Base-by-base conservation (phyloP, 2,888 invertebrate genomes). In the Amphipoea oculea region DNA sequence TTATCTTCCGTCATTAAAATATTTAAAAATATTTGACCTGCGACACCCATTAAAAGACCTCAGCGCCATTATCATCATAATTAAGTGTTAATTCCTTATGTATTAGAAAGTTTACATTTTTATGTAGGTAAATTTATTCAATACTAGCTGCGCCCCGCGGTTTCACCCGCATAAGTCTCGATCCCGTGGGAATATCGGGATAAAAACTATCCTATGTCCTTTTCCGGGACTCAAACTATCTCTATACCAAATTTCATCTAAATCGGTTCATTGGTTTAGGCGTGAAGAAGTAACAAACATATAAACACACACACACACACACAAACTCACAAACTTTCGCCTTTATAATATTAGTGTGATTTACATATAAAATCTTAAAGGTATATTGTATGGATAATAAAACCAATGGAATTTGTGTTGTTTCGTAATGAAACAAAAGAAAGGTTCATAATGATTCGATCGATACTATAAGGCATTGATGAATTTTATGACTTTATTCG, bases 81-180 rank as follows among this genome's bases (percentile, higher is more conserved):
- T 82, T 86, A 89, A 80, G 70, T 72, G 57, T 85, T 84, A 81
- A 85, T 82, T 81, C 72, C 62, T 82, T 83, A 84, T 79, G 74
- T 83, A 79, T 88, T 89, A 82, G 89, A 90, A 89, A 89, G 90
- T 83, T 70, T 54, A 73, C 78, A 89, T 89, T 89, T 79, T 83
- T 89, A 89, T 89, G 84, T 83, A 29, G 29, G 29, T 29, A 73
- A 89, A 89, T 88, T 29, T 2, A 62, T 63, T 29, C 1, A 62
- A 65, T 29, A 86, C n/a, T n/a, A n/a, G n/a, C n/a, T n/a, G n/a
- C n/a, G n/a, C n/a, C n/a, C n/a, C n/a, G n/a, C n/a, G n/a, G n/a
- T n/a, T n/a, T n/a, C n/a, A n/a, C n/a, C n/a, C n/a, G n/a, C n/a
- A n/a, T n/a, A n/a, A n/a, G n/a, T n/a, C n/a, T n/a, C n/a, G n/a